phyloP scores from a whole-genome alignment of 2,888 invertebrate species.

The Phania funesta region DNA sequence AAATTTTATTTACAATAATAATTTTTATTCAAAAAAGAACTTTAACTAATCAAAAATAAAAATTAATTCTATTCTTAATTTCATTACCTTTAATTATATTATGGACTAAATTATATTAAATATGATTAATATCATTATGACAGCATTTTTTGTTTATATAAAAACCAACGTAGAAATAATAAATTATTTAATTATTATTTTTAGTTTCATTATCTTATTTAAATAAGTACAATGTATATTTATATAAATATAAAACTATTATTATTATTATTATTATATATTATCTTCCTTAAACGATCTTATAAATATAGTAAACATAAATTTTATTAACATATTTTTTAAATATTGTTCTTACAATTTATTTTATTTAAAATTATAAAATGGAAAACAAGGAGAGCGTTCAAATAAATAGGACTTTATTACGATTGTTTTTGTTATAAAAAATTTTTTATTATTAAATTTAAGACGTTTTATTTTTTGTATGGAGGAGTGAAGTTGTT shows the following conservation, averaged over 20 bases:
- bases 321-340: constrained; percentile 28
- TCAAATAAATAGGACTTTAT: background rate
- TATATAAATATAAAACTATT: constrained; percentile 35
- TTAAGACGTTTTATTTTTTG: background rate
- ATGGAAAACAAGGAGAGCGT: background rate
- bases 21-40: constrained; percentile 15
- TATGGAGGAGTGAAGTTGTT: background rate
- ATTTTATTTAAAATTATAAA: constrained; percentile 1
- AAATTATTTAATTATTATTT: background rate
- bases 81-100: background rate
- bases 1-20: constrained; percentile 54
- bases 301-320: constrained; percentile 29
- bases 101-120: constrained; percentile 20
- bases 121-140: background rate
- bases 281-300: constrained; percentile 24
- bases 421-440: background rate
- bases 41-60: constrained; percentile 13
- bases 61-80: background rate
- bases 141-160: background rate
- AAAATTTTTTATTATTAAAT: background rate
- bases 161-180: background rate
- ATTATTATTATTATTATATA: background rate
- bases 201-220: background rate
- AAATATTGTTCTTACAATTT: background rate
- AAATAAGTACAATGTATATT: constrained; percentile 45